These are phyloP conservation scores for Cyclopterus lumpus DNA, from an alignment of 2,797 vertebrate species.

Conservation along the genomic window DNA sequence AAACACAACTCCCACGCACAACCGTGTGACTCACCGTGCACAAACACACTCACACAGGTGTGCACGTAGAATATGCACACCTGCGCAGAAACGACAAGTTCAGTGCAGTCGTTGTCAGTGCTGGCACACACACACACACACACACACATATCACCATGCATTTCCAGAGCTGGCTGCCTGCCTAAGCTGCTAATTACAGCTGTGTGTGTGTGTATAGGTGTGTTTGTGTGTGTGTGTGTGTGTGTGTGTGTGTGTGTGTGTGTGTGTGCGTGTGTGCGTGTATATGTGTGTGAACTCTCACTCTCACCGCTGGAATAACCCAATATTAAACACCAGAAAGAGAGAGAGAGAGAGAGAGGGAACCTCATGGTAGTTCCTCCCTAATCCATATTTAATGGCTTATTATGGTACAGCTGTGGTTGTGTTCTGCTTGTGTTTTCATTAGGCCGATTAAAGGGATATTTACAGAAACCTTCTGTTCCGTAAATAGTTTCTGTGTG, in stretches of 20 bases:
- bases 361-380: conserved; percentile 68
- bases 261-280: conserved; percentile 80
- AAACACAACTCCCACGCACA: conserved; percentile 76
- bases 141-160: conserved; percentile 39
- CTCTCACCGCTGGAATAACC: conserved; percentile 73
- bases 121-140: not conserved
- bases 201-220: conserved; percentile 79
- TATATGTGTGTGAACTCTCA: conserved; percentile 81
- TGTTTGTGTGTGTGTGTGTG: conserved; percentile 80
- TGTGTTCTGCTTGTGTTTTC: conserved; percentile 74
- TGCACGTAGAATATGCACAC: conserved; percentile 46
- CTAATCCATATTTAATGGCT: conserved; percentile 80
- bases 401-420: conserved; percentile 75
- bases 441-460: conserved; percentile 71
- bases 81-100: conserved; percentile 39
- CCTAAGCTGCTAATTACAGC: conserved; percentile 82
- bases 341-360: conserved; percentile 44
- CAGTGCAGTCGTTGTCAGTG: conserved; percentile 5
- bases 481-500: conserved; percentile 56
- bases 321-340: conserved; percentile 65
- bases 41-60: conserved; percentile 52
- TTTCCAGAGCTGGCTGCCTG: conserved; percentile 70
- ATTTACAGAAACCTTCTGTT: conserved; percentile 69
- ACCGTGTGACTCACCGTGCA: conserved; percentile 70
- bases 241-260: conserved; percentile 80